Evolutionary conservation across 1,140 invertebrate genomes (phyloP).

Genomic region (Aphis craccivora): DNA sequence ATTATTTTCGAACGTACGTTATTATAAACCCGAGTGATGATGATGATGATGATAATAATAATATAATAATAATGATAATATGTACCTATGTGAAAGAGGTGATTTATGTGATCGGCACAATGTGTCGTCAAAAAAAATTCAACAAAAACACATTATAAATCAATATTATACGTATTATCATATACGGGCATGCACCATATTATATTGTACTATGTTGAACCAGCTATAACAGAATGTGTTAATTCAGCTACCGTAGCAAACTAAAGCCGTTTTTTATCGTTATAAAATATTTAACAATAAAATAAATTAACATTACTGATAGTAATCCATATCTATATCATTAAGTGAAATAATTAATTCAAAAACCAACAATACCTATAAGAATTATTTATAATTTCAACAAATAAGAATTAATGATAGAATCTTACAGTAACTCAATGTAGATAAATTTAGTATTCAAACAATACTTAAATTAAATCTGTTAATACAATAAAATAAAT

Average conservation of each 20-base stretch:
- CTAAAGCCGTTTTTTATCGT: neutral
- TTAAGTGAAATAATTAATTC: neutral
- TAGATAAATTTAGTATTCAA: neutral
- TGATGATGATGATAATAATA: neutral
- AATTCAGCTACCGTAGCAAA: neutral
- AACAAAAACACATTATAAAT: conserved; percentile 16
- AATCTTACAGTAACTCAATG: neutral
- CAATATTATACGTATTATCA: neutral
- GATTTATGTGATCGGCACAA: neutral
- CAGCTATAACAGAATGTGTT: neutral
- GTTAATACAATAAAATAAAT: neutral
- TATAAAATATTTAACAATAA: neutral
- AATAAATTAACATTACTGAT: neutral
- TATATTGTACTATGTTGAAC: neutral
- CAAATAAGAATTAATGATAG: neutral
- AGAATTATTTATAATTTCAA: too few relatives aligned
- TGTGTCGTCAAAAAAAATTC: neutral
- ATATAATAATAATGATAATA: neutral
- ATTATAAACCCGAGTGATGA: neutral
- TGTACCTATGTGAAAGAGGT: neutral
- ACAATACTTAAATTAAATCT: neutral
- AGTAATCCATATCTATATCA: neutral
- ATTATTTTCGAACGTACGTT: neutral
- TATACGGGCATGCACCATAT: neutral
- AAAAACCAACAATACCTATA: neutral